Evolutionary conservation across 2,113 vertebrate species (phyloP), one percentile per base, ranked within the genome.

Genomic region (Scolopax mira): DNA sequence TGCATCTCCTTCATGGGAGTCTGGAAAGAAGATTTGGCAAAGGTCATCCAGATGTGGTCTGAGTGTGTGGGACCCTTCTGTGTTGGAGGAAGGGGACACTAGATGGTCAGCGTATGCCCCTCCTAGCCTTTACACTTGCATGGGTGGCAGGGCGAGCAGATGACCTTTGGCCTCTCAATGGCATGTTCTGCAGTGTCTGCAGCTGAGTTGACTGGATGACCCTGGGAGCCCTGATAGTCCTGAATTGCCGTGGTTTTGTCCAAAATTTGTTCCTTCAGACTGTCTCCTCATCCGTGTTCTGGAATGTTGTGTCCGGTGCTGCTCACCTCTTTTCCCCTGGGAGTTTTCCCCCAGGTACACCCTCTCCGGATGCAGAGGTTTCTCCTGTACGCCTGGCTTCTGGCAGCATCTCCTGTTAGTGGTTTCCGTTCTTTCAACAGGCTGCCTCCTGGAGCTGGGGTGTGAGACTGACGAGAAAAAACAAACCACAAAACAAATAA

Each of bases 121-220:
- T 21, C 37, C 25, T 89, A 18, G 11, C 7, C 4, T 39, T 88
- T n/a, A 21, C 58, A 28, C 27, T 1, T 3, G 11, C 1, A 1
- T 27, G 28, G 15, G 15, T 46, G 62, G 61, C 57, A 33, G 1
- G 7, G 41, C 3, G 6, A 66, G 49, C 0, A 2, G 37, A 30
- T 0, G 1, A 13, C 8, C 31, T 51, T n/a, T 9, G n/a, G 5
- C 37, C 18, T 48, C 69, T 84, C 64, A 16, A 30, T 7, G 5
- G 0, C 5, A 10, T 3, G 10, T 65, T 75, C 58, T 48, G 11
- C 0, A 0, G 15, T 46, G 35, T 49, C 64, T 69, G 11, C 0
- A 1, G 19, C 18, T 23, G 46, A 37, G 13, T 73, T 66, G 64
- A n/a, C 28, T 48, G 37, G 16, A 28, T 51, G 62, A 19, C 28